Conservation (phyloP, 2,113 vertebrate genomes). For the Dromas ardeola region DNA sequence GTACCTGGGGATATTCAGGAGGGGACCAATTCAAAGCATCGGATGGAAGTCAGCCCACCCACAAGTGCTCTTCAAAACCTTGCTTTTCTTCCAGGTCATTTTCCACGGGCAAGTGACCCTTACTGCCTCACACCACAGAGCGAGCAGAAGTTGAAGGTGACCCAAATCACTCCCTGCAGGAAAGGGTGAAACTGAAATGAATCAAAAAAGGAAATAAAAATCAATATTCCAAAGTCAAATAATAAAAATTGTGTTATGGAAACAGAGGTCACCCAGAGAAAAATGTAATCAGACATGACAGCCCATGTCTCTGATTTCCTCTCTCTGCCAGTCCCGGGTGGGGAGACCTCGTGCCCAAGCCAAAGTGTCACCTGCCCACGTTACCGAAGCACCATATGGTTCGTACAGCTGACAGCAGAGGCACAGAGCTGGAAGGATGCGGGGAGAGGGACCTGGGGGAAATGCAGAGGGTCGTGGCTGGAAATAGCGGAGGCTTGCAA, state of each 20-base stretch:
- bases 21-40: not conserved
- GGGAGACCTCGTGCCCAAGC: not conserved
- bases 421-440: not conserved
- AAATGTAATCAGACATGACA: not conserved
- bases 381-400: not conserved
- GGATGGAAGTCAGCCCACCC: not conserved
- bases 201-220: constrained; percentile 21
- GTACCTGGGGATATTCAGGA: not conserved
- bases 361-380: not conserved
- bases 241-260: constrained; percentile 22
- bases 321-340: not conserved
- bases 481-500: not conserved
- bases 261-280: constrained; percentile 15
- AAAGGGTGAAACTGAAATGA: constrained; percentile 18
- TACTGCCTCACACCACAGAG: not conserved
- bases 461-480: not conserved
- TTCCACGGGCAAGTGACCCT: not conserved
- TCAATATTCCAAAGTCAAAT: constrained; percentile 65
- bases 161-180: not conserved
- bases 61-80: not conserved
- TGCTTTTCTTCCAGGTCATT: constrained; percentile 17
- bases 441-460: not conserved
- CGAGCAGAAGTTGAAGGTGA: constrained; percentile 45
- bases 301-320: not conserved
- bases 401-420: not conserved